These are phyloP conservation scores for Tubiluchus corallicola DNA, from an alignment of 2,888 invertebrate species.

Conservation along the genomic window DNA sequence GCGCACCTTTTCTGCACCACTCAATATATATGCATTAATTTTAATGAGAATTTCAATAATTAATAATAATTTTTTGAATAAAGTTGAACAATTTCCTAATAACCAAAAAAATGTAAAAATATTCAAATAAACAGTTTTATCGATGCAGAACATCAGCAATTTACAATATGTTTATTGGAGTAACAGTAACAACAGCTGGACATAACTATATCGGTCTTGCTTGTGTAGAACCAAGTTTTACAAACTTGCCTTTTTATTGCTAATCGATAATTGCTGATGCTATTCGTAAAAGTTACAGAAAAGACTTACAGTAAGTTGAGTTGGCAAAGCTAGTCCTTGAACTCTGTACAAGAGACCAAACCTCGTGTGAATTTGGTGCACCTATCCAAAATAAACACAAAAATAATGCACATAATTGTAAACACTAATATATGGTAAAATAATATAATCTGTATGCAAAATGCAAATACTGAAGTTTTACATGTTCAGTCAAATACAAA, in stretches of 20 bases:
- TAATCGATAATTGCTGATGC: neutral
- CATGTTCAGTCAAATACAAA: too few relatives aligned
- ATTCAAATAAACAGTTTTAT: too few relatives aligned
- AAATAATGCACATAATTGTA: neutral
- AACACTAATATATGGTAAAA: neutral
- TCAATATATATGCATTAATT: neutral
- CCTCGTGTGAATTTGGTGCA: constrained; percentile 46
- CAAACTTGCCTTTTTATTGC: neutral
- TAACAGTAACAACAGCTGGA: too few relatives aligned
- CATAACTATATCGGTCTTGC: too few relatives aligned
- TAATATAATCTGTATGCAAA: too few relatives aligned
- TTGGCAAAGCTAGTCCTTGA: constrained; percentile 73
- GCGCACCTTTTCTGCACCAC: neutral
- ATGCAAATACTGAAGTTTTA: too few relatives aligned
- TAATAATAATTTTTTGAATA: too few relatives aligned
- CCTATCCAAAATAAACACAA: constrained; percentile 20
- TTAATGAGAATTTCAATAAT: too few relatives aligned
- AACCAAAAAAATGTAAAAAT: too few relatives aligned
- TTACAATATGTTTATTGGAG: neutral
- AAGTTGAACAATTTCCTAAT: neutral
- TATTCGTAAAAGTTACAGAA: too few relatives aligned
- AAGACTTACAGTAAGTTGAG: constrained; percentile 37
- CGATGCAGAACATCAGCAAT: neutral
- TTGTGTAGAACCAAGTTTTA: too few relatives aligned
- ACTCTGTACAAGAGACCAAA: constrained; percentile 54